Evolutionary conservation across 2,113 vertebrate genomes (phyloP), one percentile per base, ranked within the genome.

Genomic region (Ivindomyrus marchei): DNA sequence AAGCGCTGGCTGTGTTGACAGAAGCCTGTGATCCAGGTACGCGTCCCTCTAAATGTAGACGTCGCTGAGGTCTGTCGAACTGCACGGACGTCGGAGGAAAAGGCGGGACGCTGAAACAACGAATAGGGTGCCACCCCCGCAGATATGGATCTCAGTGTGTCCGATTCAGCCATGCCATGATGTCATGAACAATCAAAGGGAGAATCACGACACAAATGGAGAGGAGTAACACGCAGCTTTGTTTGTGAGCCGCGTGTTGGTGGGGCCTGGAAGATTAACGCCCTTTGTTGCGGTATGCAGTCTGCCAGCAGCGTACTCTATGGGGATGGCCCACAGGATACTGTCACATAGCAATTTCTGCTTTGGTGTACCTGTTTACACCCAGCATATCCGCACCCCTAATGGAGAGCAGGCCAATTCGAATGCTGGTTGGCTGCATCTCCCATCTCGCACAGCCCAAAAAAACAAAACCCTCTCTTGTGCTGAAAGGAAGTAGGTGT

Each of bases 101-200:
- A 47, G 80, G 80, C 45, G 80, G 80, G n/a, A n/a, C 45, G 10
- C 3, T 3, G 9, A 50, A 36, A 3, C 49, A 52, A 50, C 50
- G 21, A 87, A 87, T 39, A 36, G 85, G 85, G 27, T 50, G 1
- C 50, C 49, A 36, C 85, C 49, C 27, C 49, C 49, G 8, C 85
- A 56, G 85, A 87, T 87, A 53, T 52, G 85, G 85, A 87, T 87
- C 85, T 53, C 27, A 1, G 3, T 56, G 85, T 85, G 85, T 87
- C 31, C 85, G 49, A 87, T 56, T 87, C 85, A 87, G 50, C 50
- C 85, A 53, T 87, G 85, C 85, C 85, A 87, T 87, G 85, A 87
- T 87, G 85, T 87, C 85, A 87, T 47, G 31, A 52, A 87, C 50
- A 87, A 87, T 87, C 50, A 87, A 53, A 87, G 85, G 27, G 15